Evolutionary conservation across 2,888 invertebrate species (phyloP), one percentile per base, ranked within the genome.

Genomic region (Pimpla rufipes): DNA sequence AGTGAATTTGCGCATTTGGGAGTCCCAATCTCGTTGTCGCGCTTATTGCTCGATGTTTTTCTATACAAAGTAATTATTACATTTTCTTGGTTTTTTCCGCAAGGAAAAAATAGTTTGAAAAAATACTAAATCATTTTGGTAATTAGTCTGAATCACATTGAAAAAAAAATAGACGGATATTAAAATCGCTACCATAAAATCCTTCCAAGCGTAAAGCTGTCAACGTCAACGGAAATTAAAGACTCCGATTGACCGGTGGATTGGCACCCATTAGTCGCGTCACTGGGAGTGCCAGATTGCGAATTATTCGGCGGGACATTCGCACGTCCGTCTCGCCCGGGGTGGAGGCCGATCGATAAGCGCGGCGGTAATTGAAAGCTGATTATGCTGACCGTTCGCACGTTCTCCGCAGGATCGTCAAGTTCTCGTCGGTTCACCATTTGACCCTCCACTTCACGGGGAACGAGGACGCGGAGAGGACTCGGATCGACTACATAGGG

Each of bases 401-500:
- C 50, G 21, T 79, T 81, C 81, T 88, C 95, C 95, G 87, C 94
- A 99, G 98, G 93, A 96, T 98, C 81, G 98, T 98, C 0, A 97
- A 97, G 88, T 99, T 99, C 94, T 97, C 97, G 75, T 97, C 97
- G 40, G 97, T 99, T 5, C 95, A 97, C 88, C 97, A 99, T 94
- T 94, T 99, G 84, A 96, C 98, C 2, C 95, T 99, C 89, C 97
- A 99, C 94, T 98, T 99, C 92, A 97, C 98, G 8, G 95, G 95
- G 16, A 99, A 98, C 93, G 98, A 97, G 94, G 98, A 98, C 23
- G 95, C 95, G 18, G 97, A 98, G n/a, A 95, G 94, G 68, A 98
- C 98, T 0, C 96, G 95, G 90, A 96, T 99, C 84, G 98, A 97
- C 92, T 99, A 99, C 92, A 99, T 99, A 91, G 99, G 98, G 10